Base-by-base conservation (phyloP, 2,113 vertebrate species). In the Willisornis vidua region DNA sequence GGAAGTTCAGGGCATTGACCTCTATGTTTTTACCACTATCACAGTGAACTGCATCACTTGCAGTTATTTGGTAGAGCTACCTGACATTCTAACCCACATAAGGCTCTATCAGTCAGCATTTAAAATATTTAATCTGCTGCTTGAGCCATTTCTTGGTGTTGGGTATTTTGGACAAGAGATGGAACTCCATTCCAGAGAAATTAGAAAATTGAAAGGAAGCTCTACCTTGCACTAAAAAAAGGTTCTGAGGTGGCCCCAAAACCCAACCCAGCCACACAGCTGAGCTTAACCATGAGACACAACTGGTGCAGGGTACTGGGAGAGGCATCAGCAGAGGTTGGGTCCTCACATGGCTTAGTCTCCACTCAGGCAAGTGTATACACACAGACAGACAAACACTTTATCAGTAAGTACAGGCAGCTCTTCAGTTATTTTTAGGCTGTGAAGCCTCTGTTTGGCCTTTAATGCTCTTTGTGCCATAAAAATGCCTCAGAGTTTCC, bases 311-410 rank as follows among this genome's bases (percentile, higher is more conserved):
- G 26, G 24, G 33, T 2, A 0, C 48, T 45, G 39, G 45, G 33
- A 58, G 45, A 86, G 22, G 17, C 59, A 31, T 3, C 17, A 18
- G 14, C 20, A 7, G 9, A 17, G 41, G 22, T 23, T 10, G n/a
- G 41, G 55, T 76, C 54, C 59, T 67, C 6, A 0, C 49, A 1
- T 0, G 0, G 17, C 5, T 5, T 37, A 20, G 55, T 35, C 58
- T 89, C 25, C 1, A 0, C 39, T 84, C 66, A 74, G 37, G 28
- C 46, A 66, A 39, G 31, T 8, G 29, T 9, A 62, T 62, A 35
- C n/a, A 33, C 45, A 52, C 15, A 18, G 49, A 43, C 31, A 68
- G 17, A 29, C 55, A 77, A 79, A 43, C 37, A 91, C 16, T 14
- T 59, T 19, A 7, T 63, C 67, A 62, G 33, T 35, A 73, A 73